phyloP scores from a whole-genome alignment of 2,113 vertebrate genomes.

The Sardina pilchardus region DNA sequence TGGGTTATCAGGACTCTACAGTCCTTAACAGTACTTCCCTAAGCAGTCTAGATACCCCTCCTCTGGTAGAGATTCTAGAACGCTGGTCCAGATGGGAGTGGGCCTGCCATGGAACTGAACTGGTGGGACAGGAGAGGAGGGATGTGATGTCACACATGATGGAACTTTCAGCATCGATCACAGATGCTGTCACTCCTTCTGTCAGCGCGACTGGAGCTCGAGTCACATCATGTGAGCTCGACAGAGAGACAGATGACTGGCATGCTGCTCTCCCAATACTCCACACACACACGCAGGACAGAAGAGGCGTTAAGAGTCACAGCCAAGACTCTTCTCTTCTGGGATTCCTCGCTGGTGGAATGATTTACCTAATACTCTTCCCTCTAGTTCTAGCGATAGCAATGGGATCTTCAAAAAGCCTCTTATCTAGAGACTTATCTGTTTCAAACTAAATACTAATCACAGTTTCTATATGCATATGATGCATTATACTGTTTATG shows the following conservation, averaged over 20 bases:
- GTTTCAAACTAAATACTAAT: no score
- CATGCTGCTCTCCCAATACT: no score
- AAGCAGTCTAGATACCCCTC: not conserved
- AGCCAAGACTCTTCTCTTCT: no score
- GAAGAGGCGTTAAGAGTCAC: no score
- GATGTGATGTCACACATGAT: not conserved
- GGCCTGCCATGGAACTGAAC: not conserved
- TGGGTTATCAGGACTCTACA: not conserved
- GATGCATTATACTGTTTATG: no score
- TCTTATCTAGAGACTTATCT: no score
- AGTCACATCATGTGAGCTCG: not conserved
- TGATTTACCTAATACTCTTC: no score
- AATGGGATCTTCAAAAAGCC: no score
- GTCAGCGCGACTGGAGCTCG: not conserved
- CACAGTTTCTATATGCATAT: no score
- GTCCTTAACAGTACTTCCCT: not conserved
- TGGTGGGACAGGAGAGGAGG: not conserved
- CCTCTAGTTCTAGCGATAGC: no score
- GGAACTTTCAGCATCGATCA: constrained; percentile 8
- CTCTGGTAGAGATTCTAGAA: not conserved
- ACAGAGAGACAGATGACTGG: not conserved
- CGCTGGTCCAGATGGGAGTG: not conserved
- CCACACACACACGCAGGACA: no score
- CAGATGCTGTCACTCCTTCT: constrained; percentile 1
- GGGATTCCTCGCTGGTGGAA: no score